Evolutionary conservation across 30 jellyfish, hydroid and myxozoan species (phyloP), one percentile per base, ranked within the genome.

Genomic region (Catostylus mosaicus): DNA sequence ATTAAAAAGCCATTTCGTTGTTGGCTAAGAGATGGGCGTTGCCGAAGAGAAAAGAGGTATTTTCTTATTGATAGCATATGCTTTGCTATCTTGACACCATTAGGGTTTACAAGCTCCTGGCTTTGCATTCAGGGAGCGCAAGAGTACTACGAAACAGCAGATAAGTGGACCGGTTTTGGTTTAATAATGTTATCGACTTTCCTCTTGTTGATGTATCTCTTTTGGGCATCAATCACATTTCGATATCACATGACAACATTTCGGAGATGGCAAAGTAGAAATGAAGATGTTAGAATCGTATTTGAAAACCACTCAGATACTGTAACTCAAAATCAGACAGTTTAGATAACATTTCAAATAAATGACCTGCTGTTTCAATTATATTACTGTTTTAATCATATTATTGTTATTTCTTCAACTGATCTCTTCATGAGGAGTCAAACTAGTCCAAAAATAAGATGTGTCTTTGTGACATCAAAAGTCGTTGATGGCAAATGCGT

Each of bases 161-260:
- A 92, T 27, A 79, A 64, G n/a, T 92, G 98, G 98, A 92, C 98
- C 36, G 98, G 96, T n/a, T 86, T 92, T 40, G 98, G 96, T 46
- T 77, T 92, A 37, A 71, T 86, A 14, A 40, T 92, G 85, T 74
- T 92, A 24, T 87, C 96, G 11, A 92, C 97, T 4, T 92, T 92
- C 85, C 88, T 92, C 27, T 29, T 62, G 1, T 29, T 92, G 56
- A 80, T 92, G 89, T 92, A 92, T 70, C 33, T 85, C 66, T 73
- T 92, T 40, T 92, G 98, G 98, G 91, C 83, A 29, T 85, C 59
- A 27, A 60, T 92, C 40, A 92, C 98, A 33, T 23, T 92, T 38
- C 84, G 96, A 10, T 92, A 78, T 63, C 98, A 92, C 59, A 48
- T 78, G 19, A 32, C 57, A 63, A 74, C 94, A 27, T 92, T 78